Percentiles rank a stretch among this genome's conserved stretches.
Conservation (phyloP, 2,888 invertebrate species). For the Brassicogethes aeneus region DNA sequence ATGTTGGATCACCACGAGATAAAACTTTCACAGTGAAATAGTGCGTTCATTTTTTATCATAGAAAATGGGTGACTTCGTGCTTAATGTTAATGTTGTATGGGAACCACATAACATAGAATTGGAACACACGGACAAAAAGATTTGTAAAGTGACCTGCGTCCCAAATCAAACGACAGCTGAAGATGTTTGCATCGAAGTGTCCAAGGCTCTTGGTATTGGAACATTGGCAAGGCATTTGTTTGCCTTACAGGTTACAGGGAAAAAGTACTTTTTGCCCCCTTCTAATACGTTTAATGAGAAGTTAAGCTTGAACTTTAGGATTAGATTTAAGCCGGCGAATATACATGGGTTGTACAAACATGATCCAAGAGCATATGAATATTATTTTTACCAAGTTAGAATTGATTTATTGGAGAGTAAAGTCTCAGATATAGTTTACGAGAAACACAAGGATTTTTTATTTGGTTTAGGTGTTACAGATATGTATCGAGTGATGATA, state of each 20-base stretch:
- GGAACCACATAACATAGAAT: no score
- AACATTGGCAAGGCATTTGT: slow-evolving; percentile 68
- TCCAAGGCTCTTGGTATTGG: slow-evolving; percentile 66
- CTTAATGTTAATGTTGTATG: not conserved
- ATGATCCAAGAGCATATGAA: slow-evolving; percentile 70
- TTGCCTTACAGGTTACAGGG: slow-evolving; percentile 60
- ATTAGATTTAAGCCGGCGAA: slow-evolving; percentile 70
- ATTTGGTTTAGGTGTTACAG: slow-evolving; percentile 76
- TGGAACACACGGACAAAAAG: not conserved
- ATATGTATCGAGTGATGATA: slow-evolving; percentile 78
- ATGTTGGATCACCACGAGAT: no score
- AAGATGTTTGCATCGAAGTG: slow-evolving; percentile 61
- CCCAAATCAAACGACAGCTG: slow-evolving; percentile 48
- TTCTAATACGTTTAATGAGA: slow-evolving; percentile 45
- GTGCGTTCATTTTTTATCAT: no score
- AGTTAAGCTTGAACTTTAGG: slow-evolving; percentile 59
- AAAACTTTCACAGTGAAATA: no score
- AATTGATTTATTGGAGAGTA: slow-evolving; percentile 70
- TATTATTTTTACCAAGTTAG: slow-evolving; percentile 82
- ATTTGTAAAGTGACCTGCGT: no score
- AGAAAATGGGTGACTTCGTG: not conserved
- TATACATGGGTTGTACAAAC: slow-evolving; percentile 50
- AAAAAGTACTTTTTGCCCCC: slow-evolving; percentile 62
- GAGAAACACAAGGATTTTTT: slow-evolving; percentile 69
- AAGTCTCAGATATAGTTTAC: slow-evolving; percentile 70